Conservation (phyloP, 2,888 invertebrate species). For the Galeruca laticollis region DNA sequence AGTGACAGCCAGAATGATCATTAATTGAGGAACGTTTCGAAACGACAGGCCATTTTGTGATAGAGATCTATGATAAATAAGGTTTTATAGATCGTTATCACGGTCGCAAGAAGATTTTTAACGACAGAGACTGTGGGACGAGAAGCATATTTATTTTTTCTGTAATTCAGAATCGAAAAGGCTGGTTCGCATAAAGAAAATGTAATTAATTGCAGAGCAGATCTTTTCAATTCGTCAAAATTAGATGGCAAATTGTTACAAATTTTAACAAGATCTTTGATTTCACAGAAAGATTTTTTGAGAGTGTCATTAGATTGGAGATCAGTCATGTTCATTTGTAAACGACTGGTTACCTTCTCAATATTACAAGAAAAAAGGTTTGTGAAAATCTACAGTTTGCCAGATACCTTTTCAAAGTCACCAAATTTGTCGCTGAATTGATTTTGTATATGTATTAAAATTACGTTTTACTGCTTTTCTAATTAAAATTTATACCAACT, state of each 20-base stretch:
- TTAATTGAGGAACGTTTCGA: constrained; percentile 35
- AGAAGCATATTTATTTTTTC: neutral
- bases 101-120: too few species aligned
- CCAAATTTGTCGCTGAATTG: too few species aligned
- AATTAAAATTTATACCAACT: too few species aligned
- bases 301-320: neutral
- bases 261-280: neutral
- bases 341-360: neutral
- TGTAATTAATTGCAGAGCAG: neutral
- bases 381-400: too few species aligned
- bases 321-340: neutral
- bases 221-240: neutral
- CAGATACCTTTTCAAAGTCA: too few species aligned
- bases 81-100: neutral
- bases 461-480: too few species aligned
- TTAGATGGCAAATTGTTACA: neutral
- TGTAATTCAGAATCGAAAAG: neutral
- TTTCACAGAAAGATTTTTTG: neutral
- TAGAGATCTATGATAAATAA: constrained; percentile 31
- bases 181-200: neutral
- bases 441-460: too few species aligned
- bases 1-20: constrained; percentile 35
- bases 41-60: constrained; percentile 36
- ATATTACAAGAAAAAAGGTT: neutral
- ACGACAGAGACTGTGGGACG: neutral